phyloP scores from a whole-genome alignment of 2,797 vertebrate species.

The Thalassophryne amazonica region DNA sequence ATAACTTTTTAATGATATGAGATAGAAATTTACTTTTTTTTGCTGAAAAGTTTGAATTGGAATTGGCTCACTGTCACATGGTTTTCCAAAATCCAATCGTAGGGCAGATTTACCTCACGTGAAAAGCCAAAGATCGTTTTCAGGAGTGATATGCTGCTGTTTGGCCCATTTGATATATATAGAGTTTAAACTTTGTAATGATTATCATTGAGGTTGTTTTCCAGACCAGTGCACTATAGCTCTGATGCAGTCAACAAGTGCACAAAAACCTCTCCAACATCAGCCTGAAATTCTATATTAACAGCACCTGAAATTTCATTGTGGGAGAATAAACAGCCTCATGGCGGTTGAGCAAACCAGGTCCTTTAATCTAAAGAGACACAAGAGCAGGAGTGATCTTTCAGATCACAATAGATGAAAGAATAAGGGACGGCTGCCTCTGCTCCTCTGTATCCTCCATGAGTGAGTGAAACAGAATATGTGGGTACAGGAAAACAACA shows the following conservation, averaged over 20 bases:
- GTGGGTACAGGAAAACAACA: slow-evolving; percentile 38
- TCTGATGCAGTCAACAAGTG: slow-evolving; percentile 44
- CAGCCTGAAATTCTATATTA: slow-evolving; percentile 52
- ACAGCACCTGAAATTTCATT: slow-evolving; percentile 55
- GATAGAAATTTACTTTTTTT: no score
- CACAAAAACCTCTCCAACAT: slow-evolving; percentile 51
- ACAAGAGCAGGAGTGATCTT: slow-evolving; percentile 39
- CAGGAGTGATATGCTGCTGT: no score
- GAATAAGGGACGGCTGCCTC: slow-evolving; percentile 34
- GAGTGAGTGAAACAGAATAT: slow-evolving; percentile 38
- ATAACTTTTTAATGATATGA: no score
- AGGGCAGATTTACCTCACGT: no score
- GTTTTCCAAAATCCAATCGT: no score
- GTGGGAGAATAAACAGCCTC: slow-evolving; percentile 53
- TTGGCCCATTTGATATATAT: no score
- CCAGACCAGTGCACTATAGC: slow-evolving; percentile 43
- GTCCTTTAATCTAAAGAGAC: slow-evolving; percentile 65
- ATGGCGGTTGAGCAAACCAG: slow-evolving; percentile 39
- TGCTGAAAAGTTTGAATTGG: no score
- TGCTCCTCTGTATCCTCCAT: slow-evolving; percentile 14
- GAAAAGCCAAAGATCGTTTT: no score
- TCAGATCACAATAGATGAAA: slow-evolving; percentile 63
- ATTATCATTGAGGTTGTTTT: slow-evolving; percentile 70
- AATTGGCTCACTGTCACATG: no score
- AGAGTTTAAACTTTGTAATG: no score